A percentile compares a stretch with the other conserved stretches of the same genome.
Evolutionary conservation across 2,797 vertebrate species (phyloP).

Genomic region (Phoeniculus purpureus): DNA sequence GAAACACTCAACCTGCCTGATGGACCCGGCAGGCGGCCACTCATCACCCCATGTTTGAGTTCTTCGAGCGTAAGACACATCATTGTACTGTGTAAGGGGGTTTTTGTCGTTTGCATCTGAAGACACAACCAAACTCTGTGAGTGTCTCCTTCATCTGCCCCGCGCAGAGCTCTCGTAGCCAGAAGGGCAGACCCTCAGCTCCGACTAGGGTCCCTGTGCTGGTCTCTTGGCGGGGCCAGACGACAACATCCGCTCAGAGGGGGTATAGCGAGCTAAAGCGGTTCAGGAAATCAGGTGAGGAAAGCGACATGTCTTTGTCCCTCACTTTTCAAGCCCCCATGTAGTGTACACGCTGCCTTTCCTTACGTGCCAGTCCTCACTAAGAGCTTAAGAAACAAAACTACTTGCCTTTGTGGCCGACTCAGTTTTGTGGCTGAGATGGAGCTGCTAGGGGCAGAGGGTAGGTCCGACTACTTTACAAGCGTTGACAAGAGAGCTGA

Average conservation of each 20-base stretch:
- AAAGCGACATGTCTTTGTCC: not conserved
- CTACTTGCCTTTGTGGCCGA: not conserved
- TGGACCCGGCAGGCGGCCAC: not conserved
- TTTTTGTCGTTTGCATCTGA: not conserved
- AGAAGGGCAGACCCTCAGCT: not conserved
- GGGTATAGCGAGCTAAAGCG: not conserved
- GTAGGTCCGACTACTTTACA: not conserved
- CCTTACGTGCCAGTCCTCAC: not conserved
- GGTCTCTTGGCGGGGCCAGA: not conserved
- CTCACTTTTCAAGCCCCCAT: not conserved
- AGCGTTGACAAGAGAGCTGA: not conserved
- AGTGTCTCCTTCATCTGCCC: not conserved
- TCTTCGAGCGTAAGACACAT: constrained; percentile 11
- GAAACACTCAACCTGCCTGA: constrained; percentile 1
- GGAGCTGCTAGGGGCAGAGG: not conserved
- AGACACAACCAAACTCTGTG: not conserved
- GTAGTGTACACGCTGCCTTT: not conserved
- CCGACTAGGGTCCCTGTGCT: not conserved
- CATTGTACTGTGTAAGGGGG: not conserved
- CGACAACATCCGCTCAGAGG: not conserved
- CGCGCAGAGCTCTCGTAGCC: not conserved
- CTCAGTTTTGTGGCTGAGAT: not conserved
- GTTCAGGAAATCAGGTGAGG: not conserved
- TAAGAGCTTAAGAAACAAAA: not conserved
- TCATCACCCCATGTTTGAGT: rapidly evolving